phyloP scores from a whole-genome alignment of 2,113 vertebrate species.

The Collichthys lucidus region DNA sequence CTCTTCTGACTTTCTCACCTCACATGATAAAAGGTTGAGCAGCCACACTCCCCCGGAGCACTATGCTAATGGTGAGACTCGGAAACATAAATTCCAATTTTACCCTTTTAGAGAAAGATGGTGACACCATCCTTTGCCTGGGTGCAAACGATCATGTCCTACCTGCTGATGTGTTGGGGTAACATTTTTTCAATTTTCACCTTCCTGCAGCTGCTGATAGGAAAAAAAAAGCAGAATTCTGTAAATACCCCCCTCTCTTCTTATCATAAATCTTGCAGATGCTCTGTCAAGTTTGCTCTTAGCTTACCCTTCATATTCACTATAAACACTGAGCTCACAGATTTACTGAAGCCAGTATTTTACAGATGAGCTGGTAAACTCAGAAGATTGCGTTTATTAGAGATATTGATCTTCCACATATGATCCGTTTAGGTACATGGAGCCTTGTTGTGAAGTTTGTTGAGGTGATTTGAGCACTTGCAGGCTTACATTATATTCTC shows the following conservation, averaged over 20 bases:
- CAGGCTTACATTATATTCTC: background rate
- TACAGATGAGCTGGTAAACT: background rate
- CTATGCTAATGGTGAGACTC: conserved; percentile 81
- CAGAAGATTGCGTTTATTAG: background rate
- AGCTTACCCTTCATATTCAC: background rate
- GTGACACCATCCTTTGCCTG: background rate
- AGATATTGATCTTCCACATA: conserved; percentile 1
- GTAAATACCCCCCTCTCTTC: background rate
- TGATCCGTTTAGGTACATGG: background rate
- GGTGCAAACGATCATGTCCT: background rate
- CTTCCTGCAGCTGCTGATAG: background rate
- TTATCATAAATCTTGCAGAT: background rate
- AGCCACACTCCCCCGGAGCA: conserved; percentile 77
- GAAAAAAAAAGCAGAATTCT: background rate
- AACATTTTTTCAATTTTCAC: background rate
- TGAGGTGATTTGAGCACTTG: background rate
- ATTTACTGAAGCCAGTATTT: background rate
- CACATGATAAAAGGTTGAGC: conserved; percentile 82
- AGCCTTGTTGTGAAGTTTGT: background rate
- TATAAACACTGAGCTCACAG: background rate
- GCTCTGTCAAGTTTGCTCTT: background rate
- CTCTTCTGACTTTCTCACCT: conserved; percentile 81
- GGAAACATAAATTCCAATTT: background rate
- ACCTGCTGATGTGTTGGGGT: background rate
- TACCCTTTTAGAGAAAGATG: background rate